Evolutionary conservation across 2,797 vertebrate genomes (phyloP).

Genomic region (Halcyon badia): DNA sequence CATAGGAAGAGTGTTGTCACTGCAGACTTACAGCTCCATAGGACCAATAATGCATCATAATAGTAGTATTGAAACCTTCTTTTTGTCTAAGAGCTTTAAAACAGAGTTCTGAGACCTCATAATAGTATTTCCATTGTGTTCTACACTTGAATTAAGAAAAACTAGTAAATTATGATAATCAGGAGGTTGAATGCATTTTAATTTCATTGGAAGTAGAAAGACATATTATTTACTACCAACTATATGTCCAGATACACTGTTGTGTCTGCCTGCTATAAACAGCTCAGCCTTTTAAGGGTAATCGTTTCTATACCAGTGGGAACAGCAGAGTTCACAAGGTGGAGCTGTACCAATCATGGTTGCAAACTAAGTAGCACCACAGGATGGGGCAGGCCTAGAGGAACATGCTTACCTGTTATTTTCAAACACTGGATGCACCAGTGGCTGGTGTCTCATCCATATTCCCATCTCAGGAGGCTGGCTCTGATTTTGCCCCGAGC

Average conservation of each 20-base stretch:
- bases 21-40: background rate
- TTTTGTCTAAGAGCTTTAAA: slow-evolving; percentile 6
- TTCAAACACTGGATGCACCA: background rate
- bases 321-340: background rate
- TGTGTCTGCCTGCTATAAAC: background rate
- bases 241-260: background rate
- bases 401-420: background rate
- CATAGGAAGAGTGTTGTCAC: background rate
- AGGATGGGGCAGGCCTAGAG: background rate
- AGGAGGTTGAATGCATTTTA: background rate
- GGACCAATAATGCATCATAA: background rate
- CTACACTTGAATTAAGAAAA: background rate
- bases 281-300: background rate
- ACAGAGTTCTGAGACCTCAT: background rate
- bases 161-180: background rate
- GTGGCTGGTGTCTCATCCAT: background rate
- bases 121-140: background rate
- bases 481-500: background rate
- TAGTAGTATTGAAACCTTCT: background rate
- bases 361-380: background rate
- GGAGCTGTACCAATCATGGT: background rate
- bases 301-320: background rate
- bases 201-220: background rate
- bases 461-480: fast-evolving
- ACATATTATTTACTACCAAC: background rate